Base-by-base conservation (phyloP, 2,113 vertebrate genomes). In the Stigmatopora argus region DNA sequence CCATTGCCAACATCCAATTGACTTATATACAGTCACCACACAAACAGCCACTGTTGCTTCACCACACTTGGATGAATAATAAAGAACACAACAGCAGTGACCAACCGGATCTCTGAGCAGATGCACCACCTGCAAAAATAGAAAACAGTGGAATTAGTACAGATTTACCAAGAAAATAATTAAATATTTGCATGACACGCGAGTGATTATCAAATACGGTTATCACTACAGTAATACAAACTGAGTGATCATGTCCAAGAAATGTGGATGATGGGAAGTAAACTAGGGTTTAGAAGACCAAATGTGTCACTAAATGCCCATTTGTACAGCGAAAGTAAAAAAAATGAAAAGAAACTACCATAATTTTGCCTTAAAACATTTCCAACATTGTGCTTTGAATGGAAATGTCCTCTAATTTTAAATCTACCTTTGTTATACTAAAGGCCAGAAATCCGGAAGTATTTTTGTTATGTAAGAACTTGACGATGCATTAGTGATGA, bases 61-160 rank as follows among this genome's bases (percentile, higher is more conserved):
- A 92, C 77, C 90, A 92, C 76, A 90, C 89, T 90, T 90, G 83
- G 85, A 90, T 66, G 18, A 74, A 86, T 80, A 82, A 87, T 82
- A 92, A 89, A 91, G 92, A 92, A 91, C 89, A 92, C 91, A 78
- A 45, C 13, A 21, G 84, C 78, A 69, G 83, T 77, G 83, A 83
- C 77, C 78, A 83, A 88, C 89, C 78, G 72, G 71, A 90, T 78
- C 84, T 90, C 89, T 86, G 19, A 78, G 82, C 86, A 84, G 89
- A 90, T 69, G 78, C 71, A 80, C 79, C 84, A 85, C 92, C 95
- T 98, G 87, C 56, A 80, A 34, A 71, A 21, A 66, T 8, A 62
- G 10, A 60, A 55, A 56, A 11, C 17, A n/a, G 60, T 46, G 3
- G 26, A 31, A 31, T 31, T 31, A 31, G 26, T 53, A n/a, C n/a